Conservation (phyloP, 2,113 vertebrate genomes). For the Cnemophilus loriae region DNA sequence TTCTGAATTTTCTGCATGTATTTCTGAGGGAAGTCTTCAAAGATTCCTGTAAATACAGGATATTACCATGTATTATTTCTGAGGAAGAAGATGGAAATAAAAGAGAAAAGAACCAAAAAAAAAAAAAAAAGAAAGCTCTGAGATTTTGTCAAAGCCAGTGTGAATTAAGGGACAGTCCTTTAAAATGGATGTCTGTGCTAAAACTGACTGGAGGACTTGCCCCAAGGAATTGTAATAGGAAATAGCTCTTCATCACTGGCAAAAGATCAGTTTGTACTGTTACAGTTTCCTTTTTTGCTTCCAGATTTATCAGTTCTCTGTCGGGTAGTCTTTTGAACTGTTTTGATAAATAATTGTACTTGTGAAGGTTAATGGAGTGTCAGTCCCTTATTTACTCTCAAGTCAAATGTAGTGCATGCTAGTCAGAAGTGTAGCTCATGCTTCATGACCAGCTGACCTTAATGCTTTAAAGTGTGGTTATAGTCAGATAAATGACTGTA, state of each 20-base stretch:
- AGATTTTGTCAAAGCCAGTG: background rate
- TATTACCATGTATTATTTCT: background rate
- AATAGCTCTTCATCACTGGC: background rate
- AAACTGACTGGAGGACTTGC: background rate
- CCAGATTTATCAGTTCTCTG: constrained; percentile 15
- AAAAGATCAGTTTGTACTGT: background rate
- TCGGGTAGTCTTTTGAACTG: constrained; percentile 34
- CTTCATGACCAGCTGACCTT: constrained; percentile 47
- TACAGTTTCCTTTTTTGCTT: background rate
- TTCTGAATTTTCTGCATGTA: background rate
- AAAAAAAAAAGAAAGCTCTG: background rate
- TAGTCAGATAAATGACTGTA: constrained; percentile 58
- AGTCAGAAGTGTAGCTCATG: constrained; percentile 51
- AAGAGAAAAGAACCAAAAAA: background rate
- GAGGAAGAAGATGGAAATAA: background rate
- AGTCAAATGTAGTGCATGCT: constrained; percentile 34
- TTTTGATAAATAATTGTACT: constrained; percentile 70
- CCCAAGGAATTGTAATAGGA: background rate
- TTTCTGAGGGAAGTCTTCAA: background rate
- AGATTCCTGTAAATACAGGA: background rate
- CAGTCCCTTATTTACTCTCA: constrained; percentile 58
- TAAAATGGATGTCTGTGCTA: background rate
- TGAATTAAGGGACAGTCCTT: background rate
- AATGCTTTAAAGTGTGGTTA: constrained; percentile 55
- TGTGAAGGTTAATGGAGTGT: constrained; percentile 67